Evolutionary conservation across 2,888 invertebrate genomes (phyloP).

Genomic region (Magallana nippona): DNA sequence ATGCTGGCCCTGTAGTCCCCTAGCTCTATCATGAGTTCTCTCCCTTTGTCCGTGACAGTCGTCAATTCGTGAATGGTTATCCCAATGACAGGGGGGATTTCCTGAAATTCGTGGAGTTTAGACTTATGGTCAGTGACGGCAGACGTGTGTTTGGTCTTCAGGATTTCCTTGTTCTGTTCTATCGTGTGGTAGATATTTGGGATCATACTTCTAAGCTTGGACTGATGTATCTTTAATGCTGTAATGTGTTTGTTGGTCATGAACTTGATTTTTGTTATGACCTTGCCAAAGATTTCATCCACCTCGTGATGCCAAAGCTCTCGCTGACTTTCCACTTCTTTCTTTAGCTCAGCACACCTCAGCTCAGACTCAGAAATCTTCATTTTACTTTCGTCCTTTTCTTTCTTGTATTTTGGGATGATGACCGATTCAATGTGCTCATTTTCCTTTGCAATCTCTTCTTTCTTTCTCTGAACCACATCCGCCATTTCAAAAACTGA

Average conservation of each 20-base stretch:
- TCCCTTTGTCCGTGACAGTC: neutral
- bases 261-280: neutral
- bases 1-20: neutral
- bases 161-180: neutral
- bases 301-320: neutral
- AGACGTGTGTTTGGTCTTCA: neutral
- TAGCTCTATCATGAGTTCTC: slow-evolving; percentile 4
- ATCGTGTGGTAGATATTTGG: slow-evolving; percentile 7
- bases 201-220: neutral
- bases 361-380: neutral
- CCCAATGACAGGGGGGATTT: neutral
- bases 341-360: neutral
- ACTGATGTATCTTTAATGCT: neutral
- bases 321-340: neutral
- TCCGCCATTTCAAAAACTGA: neutral
- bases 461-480: neutral
- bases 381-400: neutral
- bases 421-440: neutral
- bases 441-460: neutral
- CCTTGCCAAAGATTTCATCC: neutral
- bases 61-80: neutral
- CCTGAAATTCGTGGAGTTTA: neutral
- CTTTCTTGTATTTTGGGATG: neutral
- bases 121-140: neutral
- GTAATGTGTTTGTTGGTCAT: neutral